Evolutionary conservation across 2,113 vertebrate genomes (phyloP).

Genomic region (Tor tambroides): DNA sequence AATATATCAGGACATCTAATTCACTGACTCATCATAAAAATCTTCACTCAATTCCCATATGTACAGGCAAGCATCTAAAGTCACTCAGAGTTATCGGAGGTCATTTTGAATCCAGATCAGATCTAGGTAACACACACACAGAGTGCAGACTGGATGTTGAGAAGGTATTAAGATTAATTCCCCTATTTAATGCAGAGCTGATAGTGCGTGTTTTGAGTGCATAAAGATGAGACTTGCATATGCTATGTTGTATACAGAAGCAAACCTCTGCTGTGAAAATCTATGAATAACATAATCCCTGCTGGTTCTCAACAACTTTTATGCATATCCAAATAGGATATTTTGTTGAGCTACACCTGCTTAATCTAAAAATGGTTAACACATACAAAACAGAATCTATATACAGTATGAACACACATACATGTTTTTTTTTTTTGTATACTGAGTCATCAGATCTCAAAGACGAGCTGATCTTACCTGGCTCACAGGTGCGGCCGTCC

Average conservation of each 20-base stretch:
- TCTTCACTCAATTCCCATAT: no score
- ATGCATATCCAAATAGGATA: not conserved
- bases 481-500: conserved; percentile 82
- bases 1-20: not conserved
- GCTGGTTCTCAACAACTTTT: not conserved
- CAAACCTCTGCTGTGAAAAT: not conserved
- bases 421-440: not conserved
- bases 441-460: not conserved
- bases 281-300: conserved; percentile 10
- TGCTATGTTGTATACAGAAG: not conserved
- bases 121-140: not conserved
- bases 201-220: conserved; percentile 23
- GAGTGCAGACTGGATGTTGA: not conserved
- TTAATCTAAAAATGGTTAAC: not conserved
- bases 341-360: not conserved
- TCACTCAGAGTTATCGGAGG: not conserved
- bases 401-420: not conserved
- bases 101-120: not conserved
- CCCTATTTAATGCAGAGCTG: conserved; percentile 25
- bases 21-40: conserved; percentile 33
- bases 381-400: not conserved
- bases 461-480: conserved; percentile 73
- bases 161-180: conserved; percentile 14
- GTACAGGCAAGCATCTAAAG: no score
- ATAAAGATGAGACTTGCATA: conserved; percentile 7